Base-by-base conservation (phyloP, 2,888 invertebrate genomes). In the Conops quadrifasciatus region DNA sequence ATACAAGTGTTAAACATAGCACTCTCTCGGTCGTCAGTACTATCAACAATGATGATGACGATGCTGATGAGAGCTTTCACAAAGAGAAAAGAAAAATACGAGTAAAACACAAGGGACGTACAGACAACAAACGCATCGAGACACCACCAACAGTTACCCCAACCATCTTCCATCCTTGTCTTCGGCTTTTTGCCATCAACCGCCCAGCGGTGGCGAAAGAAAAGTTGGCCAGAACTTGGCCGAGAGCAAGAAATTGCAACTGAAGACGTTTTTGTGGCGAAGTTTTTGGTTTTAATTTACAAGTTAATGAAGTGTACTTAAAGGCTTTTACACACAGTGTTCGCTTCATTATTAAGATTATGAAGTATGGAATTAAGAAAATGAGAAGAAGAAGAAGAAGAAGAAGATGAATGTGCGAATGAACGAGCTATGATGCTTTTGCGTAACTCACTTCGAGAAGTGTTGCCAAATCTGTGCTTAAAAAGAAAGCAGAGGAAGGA, bases 1-100 rank as follows among this genome's bases (percentile, higher is more conserved):
- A 19, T 56, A 72, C 71, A 74, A 72, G 71, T 73, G 73, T 53
- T 71, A 72, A 71, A 68, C 70, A 67, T 43, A 71, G 62, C 19
- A 36, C 36, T 36, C 9, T n/a, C n/a, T n/a, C n/a, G n/a, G 59
- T 63, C 21, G 56, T 62, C 60, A 66, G 9, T n/a, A 21, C 28
- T 21, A 58, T 43, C 43, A 68, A 26, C 62, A 24, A 58, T 16
- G 53, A 21, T 49, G 67, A 45, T 30, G 58, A 71, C 74, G 67
- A 73, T 73, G 71, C 59, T 21, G 58, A 24, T 24, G n/a, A 36
- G 59, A 59, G 13, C 7, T 45, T 45, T 1, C n/a, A 47, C 21
- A 51, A 51, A 68, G 45, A 49, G 4, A 45, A 47, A 13, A 66
- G 24, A 43, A 66, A 53, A 19, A 15, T 43, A 56, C 19, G 19